A percentile compares a stretch with the other conserved stretches of the same genome.
phyloP scores from a whole-genome alignment of 2,113 vertebrate species.

The Siniperca chuatsi region DNA sequence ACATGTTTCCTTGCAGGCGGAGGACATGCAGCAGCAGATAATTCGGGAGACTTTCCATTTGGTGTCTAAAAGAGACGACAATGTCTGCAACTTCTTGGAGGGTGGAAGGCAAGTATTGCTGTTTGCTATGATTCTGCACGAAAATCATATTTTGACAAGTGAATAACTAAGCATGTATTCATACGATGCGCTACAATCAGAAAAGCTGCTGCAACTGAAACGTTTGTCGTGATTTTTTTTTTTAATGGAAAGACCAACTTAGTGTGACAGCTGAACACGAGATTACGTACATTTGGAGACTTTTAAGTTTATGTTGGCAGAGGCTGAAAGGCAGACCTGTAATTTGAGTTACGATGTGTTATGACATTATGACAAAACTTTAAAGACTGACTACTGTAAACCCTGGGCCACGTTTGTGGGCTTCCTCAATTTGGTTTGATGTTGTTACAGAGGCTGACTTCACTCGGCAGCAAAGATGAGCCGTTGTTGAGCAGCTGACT shows the following conservation, averaged over 20 bases:
- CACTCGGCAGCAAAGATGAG: not conserved
- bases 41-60: constrained; percentile 95
- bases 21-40: constrained; percentile 95
- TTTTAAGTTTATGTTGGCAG: not conserved
- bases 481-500: not conserved
- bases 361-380: not conserved
- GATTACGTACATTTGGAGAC: not conserved
- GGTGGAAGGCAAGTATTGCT: constrained; percentile 87
- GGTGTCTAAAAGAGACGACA: constrained; percentile 95
- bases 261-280: not conserved
- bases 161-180: not conserved
- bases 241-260: not conserved
- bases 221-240: not conserved
- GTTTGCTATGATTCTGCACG: not conserved
- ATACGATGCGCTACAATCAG: not conserved
- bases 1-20: constrained; percentile 81
- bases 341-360: not conserved
- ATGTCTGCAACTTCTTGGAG: constrained; percentile 96
- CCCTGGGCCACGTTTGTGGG: not conserved
- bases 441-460: not conserved
- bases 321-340: not conserved
- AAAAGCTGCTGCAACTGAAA: not conserved
- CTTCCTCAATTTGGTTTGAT: not conserved
- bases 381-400: not conserved
- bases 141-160: not conserved